These are phyloP conservation scores for Pterocles gutturalis DNA, from an alignment of 2,113 vertebrate species.

Conservation along the genomic window DNA sequence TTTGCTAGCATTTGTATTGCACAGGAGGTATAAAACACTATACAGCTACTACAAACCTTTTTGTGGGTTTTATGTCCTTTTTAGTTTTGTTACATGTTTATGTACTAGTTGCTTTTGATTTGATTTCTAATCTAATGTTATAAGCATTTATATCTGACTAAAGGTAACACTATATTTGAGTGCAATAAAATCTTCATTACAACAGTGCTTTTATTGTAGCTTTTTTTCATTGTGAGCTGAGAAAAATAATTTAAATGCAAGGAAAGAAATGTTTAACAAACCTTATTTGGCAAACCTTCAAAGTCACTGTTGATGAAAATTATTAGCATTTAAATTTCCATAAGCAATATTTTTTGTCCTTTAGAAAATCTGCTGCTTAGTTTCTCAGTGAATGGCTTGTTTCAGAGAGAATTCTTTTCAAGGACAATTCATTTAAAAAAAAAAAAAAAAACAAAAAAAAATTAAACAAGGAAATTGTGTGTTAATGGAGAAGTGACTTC, in stretches of 20 bases:
- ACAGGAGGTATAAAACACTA: not conserved
- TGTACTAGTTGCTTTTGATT: not conserved
- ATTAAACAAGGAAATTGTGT: not conserved
- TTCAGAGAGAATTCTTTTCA: not conserved
- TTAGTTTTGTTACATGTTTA: not conserved
- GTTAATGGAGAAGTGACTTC: not conserved
- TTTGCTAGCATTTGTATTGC: not conserved
- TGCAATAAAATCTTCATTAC: not conserved
- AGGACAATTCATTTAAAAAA: not conserved
- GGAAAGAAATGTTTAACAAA: not conserved
- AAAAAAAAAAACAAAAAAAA: too few relatives aligned
- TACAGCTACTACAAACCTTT: not conserved
- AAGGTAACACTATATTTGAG: not conserved
- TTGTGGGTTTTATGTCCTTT: not conserved
- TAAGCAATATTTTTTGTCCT: not conserved
- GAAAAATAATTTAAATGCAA: slow-evolving; percentile 6
- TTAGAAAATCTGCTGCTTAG: not conserved
- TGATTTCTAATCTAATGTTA: not conserved
- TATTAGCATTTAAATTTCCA: slow-evolving; percentile 11
- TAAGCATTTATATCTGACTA: not conserved
- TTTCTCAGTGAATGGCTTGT: not conserved
- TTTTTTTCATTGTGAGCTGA: not conserved
- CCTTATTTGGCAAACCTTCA: slow-evolving; percentile 37
- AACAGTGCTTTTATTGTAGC: not conserved
- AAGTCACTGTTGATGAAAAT: slow-evolving; percentile 27